Percentiles rank a stretch among this genome's conserved stretches.
phyloP scores from a whole-genome alignment of 2,797 vertebrate species.

The Oreochromis grahami region DNA sequence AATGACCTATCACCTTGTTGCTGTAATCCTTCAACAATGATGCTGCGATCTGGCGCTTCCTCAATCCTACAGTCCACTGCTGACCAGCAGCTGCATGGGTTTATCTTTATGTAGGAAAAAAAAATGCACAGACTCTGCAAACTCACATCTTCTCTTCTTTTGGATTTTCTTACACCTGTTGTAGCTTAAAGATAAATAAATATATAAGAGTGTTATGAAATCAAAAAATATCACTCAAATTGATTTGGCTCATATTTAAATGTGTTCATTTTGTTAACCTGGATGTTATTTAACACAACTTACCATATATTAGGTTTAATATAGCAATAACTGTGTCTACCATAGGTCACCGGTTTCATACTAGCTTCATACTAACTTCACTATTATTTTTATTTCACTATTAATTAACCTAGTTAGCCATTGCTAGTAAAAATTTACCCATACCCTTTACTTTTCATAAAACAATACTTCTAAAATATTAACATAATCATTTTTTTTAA shows the following conservation, averaged over 20 bases:
- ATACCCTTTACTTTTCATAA: background rate
- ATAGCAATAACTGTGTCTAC: background rate
- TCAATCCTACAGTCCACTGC: slow-evolving; percentile 29
- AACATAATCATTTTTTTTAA: accelerated
- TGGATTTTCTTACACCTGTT: background rate
- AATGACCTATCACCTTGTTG: slow-evolving; percentile 51
- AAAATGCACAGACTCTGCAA: background rate
- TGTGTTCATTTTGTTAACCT: background rate
- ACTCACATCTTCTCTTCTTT: background rate
- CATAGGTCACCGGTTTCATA: background rate
- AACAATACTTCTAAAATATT: background rate
- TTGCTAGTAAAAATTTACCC: background rate
- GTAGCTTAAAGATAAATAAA: background rate
- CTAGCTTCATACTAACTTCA: background rate
- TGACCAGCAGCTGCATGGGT: slow-evolving; percentile 25
- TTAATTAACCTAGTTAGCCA: background rate
- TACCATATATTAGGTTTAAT: background rate
- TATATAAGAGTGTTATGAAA: background rate
- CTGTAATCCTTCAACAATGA: slow-evolving; percentile 66
- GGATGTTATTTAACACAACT: background rate
- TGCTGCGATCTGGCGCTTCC: slow-evolving; percentile 51
- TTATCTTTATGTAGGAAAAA: background rate
- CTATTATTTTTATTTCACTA: background rate
- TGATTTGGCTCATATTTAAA: background rate
- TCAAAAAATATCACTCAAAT: background rate